A percentile compares a stretch with the other conserved stretches of the same genome.
These are phyloP conservation scores for Ptiloglossa arizonensis DNA, from an alignment of 1,140 invertebrate genomes.

Conservation along the genomic window DNA sequence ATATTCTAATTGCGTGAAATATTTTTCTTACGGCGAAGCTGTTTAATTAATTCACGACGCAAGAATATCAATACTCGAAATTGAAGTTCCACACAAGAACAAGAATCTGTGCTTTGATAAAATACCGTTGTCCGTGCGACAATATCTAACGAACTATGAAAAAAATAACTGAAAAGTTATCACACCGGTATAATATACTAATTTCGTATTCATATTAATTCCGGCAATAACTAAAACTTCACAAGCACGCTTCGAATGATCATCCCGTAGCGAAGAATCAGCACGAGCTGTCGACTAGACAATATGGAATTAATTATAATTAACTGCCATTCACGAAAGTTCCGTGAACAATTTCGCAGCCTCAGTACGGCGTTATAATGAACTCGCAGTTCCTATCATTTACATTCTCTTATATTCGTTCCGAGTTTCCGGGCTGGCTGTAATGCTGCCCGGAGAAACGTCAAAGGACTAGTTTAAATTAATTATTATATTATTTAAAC, in stretches of 20 bases:
- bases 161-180: background rate
- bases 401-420: constrained; percentile 60
- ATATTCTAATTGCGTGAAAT: no score
- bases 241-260: constrained; percentile 41
- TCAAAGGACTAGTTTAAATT: constrained; percentile 59
- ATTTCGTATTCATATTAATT: constrained; percentile 49
- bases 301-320: constrained; percentile 76
- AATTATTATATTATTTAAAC: constrained; percentile 48
- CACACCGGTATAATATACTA: background rate
- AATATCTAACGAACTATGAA: background rate
- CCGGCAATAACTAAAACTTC: constrained; percentile 51
- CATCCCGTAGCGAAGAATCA: constrained; percentile 49
- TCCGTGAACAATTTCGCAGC: constrained; percentile 57
- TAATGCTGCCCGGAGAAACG: constrained; percentile 31
- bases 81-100: no score
- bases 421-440: constrained; percentile 28
- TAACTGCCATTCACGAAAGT: constrained; percentile 72
- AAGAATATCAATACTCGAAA: no score
- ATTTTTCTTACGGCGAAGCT: no score
- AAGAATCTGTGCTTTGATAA: background rate
- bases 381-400: constrained; percentile 63
- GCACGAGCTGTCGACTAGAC: constrained; percentile 59
- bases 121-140: background rate
- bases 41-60: no score
- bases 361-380: constrained; percentile 55